Evolutionary conservation across 2,797 vertebrate genomes (phyloP).

Genomic region (Arctocebus calabarensis): DNA sequence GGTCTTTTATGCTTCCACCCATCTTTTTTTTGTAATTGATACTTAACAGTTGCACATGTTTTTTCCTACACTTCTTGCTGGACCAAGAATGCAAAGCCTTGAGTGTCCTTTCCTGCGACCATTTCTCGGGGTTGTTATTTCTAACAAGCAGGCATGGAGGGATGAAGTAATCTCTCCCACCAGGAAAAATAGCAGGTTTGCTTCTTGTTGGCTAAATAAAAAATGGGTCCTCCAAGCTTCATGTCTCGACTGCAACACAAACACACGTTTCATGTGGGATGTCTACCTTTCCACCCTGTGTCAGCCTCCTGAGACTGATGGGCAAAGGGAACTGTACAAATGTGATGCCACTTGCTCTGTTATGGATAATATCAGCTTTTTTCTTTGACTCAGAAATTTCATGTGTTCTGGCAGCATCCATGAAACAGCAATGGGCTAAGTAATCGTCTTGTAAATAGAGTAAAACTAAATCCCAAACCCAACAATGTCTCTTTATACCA

Average conservation of each 20-base stretch:
- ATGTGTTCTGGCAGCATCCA: background rate
- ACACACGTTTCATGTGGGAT: background rate
- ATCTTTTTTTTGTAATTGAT: background rate
- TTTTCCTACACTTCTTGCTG: background rate
- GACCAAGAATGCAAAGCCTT: background rate
- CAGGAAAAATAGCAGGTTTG: background rate
- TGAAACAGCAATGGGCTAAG: background rate
- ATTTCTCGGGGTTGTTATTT: background rate
- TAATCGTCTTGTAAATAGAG: background rate
- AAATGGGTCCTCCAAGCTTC: background rate
- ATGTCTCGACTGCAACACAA: background rate
- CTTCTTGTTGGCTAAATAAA: background rate
- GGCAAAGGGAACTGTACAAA: background rate
- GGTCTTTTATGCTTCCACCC: background rate
- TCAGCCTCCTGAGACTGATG: background rate
- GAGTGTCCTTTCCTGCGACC: background rate
- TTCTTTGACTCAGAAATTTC: background rate
- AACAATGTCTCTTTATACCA: background rate
- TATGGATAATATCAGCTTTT: background rate
- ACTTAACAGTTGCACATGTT: background rate
- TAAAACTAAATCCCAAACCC: background rate
- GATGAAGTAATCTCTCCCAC: background rate
- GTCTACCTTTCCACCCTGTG: background rate
- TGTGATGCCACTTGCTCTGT: background rate
- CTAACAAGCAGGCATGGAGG: background rate